phyloP scores from a whole-genome alignment of 2,888 invertebrate species.

The Stenolophus ochropezus region DNA sequence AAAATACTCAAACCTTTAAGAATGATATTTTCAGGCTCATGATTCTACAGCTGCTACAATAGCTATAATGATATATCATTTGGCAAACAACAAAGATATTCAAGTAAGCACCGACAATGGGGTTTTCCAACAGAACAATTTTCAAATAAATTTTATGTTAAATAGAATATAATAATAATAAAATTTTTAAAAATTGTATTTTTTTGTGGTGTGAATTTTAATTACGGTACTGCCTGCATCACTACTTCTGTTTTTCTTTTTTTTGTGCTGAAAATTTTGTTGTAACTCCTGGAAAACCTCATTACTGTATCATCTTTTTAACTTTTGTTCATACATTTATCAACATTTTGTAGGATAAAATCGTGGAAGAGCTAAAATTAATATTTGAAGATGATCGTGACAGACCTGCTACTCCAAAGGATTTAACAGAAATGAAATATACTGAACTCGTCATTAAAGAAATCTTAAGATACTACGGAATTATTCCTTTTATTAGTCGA shows the following conservation, averaged over 20 bases:
- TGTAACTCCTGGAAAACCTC: too few relatives aligned
- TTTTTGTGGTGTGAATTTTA: too few relatives aligned
- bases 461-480: neutral
- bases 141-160: too few relatives aligned
- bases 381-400: conserved; percentile 66
- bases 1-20: conserved; percentile 13
- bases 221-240: too few relatives aligned
- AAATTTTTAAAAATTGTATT: too few relatives aligned
- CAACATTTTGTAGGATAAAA: conserved; percentile 65
- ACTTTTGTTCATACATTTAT: too few relatives aligned
- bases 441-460: conserved; percentile 15
- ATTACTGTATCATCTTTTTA: too few relatives aligned
- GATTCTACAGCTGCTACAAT: conserved; percentile 71
- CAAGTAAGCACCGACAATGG: too few relatives aligned
- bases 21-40: conserved; percentile 70
- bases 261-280: too few relatives aligned
- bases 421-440: conserved; percentile 14
- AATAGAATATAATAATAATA: too few relatives aligned
- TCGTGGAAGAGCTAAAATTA: conserved; percentile 67
- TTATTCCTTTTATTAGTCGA: neutral
- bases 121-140: too few relatives aligned
- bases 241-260: too few relatives aligned
- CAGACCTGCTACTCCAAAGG: conserved; percentile 27
- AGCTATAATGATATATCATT: conserved; percentile 69
- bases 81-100: conserved; percentile 69